These are phyloP conservation scores for Tanytarsus gracilentus DNA, from an alignment of 2,888 invertebrate species.

Conservation along the genomic window DNA sequence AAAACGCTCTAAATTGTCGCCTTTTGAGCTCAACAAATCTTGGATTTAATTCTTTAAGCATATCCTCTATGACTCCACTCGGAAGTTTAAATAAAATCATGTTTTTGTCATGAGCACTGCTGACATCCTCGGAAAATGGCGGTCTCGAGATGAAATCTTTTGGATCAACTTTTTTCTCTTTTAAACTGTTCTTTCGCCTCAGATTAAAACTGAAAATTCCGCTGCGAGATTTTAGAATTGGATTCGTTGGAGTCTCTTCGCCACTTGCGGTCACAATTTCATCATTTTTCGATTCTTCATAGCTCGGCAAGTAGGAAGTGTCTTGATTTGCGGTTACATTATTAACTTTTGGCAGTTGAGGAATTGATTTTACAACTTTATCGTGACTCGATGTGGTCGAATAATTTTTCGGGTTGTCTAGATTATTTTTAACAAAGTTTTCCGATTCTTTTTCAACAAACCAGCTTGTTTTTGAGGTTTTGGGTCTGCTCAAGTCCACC, in stretches of 20 bases:
- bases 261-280: conserved; percentile 3
- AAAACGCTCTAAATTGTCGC: conserved; percentile 61
- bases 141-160: conserved; percentile 42
- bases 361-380: conserved; percentile 2
- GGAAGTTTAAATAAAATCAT: conserved; percentile 42
- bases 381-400: not conserved
- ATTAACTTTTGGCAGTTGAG: conserved; percentile 8
- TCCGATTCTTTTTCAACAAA: conserved; percentile 34
- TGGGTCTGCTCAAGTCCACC: conserved; percentile 28
- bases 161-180: conserved; percentile 37
- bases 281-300: conserved; percentile 20
- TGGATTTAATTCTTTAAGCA: conserved; percentile 66
- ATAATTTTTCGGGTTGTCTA: not conserved
- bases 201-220: conserved; percentile 34
- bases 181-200: conserved; percentile 40
- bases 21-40: conserved; percentile 63
- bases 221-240: not conserved
- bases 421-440: conserved; percentile 16
- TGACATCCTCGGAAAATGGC: conserved; percentile 34
- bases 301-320: conserved; percentile 1
- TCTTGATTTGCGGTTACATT: not conserved
- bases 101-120: not conserved
- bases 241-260: not conserved
- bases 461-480: conserved; percentile 37
- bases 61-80: conserved; percentile 56